Percentiles rank a stretch among this genome's conserved stretches.
Evolutionary conservation across 2,888 invertebrate genomes (phyloP).

Genomic region (Xanthostigma xanthostigma): DNA sequence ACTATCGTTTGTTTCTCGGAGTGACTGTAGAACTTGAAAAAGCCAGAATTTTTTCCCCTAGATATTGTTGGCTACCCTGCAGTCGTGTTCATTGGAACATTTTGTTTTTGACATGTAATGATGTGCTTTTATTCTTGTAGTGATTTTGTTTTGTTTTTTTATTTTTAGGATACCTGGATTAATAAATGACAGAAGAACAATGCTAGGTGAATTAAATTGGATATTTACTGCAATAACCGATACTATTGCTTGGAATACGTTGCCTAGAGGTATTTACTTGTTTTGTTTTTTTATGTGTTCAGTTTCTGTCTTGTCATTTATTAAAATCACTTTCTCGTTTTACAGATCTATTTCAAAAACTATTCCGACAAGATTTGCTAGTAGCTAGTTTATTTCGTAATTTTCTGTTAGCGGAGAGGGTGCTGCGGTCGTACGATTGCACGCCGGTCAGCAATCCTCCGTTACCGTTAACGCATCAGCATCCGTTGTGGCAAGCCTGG

Average conservation of each 20-base stretch:
- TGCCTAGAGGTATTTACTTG: constrained; percentile 54
- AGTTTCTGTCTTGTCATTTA: not conserved
- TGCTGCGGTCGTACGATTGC: constrained; percentile 92
- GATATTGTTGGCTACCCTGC: too few species aligned
- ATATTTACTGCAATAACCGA: constrained; percentile 99
- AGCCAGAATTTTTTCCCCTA: too few species aligned
- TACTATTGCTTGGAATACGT: constrained; percentile 97
- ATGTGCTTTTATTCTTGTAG: not conserved
- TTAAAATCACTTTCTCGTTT: constrained; percentile 11
- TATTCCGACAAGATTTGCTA: constrained; percentile 92
- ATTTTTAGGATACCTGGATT: constrained; percentile 77
- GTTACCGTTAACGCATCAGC: constrained; percentile 78
- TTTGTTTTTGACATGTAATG: too few species aligned
- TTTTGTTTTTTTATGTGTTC: constrained; percentile 3
- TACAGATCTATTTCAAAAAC: constrained; percentile 80
- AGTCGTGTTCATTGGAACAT: too few species aligned
- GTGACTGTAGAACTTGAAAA: too few species aligned
- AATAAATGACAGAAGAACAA: constrained; percentile 84
- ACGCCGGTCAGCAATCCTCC: constrained; percentile 87
- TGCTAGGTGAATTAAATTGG: constrained; percentile 99
- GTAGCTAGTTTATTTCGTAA: constrained; percentile 98
- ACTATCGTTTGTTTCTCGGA: too few species aligned
- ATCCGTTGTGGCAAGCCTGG: constrained; percentile 96
- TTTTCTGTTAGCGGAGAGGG: constrained; percentile 89
- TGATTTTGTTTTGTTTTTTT: not conserved